Evolutionary conservation across 2,113 vertebrate species (phyloP), one percentile per base, ranked within the genome.

Genomic region (Phylloscopus whistleri): DNA sequence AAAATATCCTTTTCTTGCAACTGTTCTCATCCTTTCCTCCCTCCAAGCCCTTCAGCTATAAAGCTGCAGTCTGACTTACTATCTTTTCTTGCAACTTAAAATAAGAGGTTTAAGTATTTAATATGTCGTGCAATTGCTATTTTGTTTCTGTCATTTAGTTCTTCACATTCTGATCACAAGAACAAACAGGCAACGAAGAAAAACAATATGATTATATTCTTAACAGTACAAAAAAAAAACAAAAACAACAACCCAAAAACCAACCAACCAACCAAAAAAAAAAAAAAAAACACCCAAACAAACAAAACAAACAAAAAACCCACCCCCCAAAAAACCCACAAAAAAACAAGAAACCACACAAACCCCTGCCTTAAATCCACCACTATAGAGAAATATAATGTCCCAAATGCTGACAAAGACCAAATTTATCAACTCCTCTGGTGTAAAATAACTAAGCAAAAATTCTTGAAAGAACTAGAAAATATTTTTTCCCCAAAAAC

Each of bases 71-170:
- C 79, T 87, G 41, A 64, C 81, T 95, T 95, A 92, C 84, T 51
- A 95, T 78, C 60, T 96, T 96, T 94, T 74, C 72, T 87, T 93
- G 58, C 51, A 79, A 79, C 28, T 39, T 72, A 76, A 94, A 94
- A 91, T 77, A 80, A 94, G 67, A 85, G 46, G 21, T 96, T 84
- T 75, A 89, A 76, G 77, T 81, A 74, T 84, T 95, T 95, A 93
- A 81, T 90, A 68, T 67, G 30, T 79, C 9, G 18, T 72, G 67
- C 88, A 93, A 88, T 39, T 82, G 58, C 26, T 84, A 41, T 87
- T 97, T 94, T 91, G 56, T 91, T 96, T 96, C 74, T 95, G 78
- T 84, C 43, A 51, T 96, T 95, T 87, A 87, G 37, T 62, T 91
- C 70, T 93, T 93, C 53, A 77, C 49, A 86, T 84, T 62, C 56